These are phyloP conservation scores for Ypsolopha scabrella DNA, from an alignment of 2,888 invertebrate genomes.

Conservation along the genomic window DNA sequence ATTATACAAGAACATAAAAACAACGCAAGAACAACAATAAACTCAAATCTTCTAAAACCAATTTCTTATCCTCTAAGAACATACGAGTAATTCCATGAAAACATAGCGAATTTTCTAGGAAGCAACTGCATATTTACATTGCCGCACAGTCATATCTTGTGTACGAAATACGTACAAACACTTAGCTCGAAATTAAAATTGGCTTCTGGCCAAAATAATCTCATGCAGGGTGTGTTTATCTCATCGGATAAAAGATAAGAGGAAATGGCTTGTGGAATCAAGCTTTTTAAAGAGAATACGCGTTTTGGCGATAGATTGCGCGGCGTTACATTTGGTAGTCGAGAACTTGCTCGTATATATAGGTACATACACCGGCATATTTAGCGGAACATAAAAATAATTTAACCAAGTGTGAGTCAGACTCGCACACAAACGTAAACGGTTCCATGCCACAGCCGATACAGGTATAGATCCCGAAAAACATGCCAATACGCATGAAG, in stretches of 20 bases:
- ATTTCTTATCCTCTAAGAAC: constrained; percentile 12
- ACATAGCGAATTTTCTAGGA: constrained; percentile 11
- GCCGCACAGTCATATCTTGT: constrained; percentile 28
- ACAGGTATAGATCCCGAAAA: too few relatives aligned
- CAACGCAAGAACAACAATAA: constrained; percentile 3
- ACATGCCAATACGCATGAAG: too few relatives aligned
- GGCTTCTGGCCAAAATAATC: constrained; percentile 54
- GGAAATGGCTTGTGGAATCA: neutral
- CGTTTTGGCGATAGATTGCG: neutral
- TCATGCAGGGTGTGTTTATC: constrained; percentile 40
- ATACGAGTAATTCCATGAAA: constrained; percentile 6
- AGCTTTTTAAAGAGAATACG: neutral
- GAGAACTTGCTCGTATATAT: too few relatives aligned
- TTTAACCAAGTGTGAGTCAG: too few relatives aligned
- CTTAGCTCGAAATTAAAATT: constrained; percentile 52
- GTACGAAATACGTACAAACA: constrained; percentile 34
- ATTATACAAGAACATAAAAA: constrained; percentile 4
- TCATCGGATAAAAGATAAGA: constrained; percentile 10
- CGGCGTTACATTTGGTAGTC: too few relatives aligned
- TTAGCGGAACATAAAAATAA: too few relatives aligned
- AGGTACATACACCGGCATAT: too few relatives aligned
- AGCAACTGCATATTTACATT: constrained; percentile 29
- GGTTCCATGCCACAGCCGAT: too few relatives aligned
- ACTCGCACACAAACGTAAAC: too few relatives aligned
- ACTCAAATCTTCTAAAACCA: constrained; percentile 14